Percentiles rank a stretch among this genome's conserved stretches.
Conservation (phyloP, 2,797 vertebrate species). For the Paramormyrops hopkinsi region DNA sequence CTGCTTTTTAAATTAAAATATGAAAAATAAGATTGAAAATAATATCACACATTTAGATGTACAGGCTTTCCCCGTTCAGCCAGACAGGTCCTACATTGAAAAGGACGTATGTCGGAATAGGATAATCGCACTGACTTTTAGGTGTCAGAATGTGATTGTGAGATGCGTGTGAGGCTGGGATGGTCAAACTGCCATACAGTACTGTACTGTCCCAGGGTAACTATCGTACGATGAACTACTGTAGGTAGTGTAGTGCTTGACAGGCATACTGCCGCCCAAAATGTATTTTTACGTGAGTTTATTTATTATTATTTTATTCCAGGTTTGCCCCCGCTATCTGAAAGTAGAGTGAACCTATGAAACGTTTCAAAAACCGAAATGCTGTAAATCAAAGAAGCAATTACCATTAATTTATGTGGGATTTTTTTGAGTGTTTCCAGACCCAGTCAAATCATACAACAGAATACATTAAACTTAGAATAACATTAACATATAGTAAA, state of each 20-base stretch:
- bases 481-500: background rate
- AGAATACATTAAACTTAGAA: background rate
- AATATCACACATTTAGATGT: background rate
- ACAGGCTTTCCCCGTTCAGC: background rate
- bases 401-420: background rate
- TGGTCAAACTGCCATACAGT: background rate
- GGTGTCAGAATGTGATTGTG: background rate
- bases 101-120: background rate
- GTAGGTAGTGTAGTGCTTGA: background rate
- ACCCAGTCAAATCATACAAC: background rate
- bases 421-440: background rate
- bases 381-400: background rate
- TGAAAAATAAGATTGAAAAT: background rate
- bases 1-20: background rate
- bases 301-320: background rate
- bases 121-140: background rate
- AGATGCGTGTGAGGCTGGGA: background rate
- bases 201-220: background rate
- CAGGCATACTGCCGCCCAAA: background rate
- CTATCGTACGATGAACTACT: background rate
- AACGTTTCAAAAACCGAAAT: background rate
- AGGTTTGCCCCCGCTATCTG: background rate
- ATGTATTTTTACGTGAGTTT: background rate
- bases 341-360: background rate
- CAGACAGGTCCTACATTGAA: background rate